phyloP scores from a whole-genome alignment of 2,797 vertebrate genomes.

The Myoxocephalus aenaeus region DNA sequence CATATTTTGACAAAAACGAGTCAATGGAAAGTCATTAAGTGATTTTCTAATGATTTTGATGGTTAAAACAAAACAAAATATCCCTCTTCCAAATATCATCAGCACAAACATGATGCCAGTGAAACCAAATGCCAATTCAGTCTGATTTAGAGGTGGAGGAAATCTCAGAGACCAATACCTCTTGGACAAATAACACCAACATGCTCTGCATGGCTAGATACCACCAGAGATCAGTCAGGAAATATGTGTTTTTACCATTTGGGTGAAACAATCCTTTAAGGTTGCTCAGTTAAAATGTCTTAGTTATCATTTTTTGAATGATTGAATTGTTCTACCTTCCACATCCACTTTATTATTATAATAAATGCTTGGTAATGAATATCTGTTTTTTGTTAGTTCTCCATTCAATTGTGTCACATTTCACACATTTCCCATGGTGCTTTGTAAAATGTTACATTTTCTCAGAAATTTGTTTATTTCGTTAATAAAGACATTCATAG shows the following conservation, averaged over 20 bases:
- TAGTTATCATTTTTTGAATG: background rate
- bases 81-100: background rate
- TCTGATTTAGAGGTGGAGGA: background rate
- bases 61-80: background rate
- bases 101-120: background rate
- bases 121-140: background rate
- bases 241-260: background rate
- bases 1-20: too few relatives aligned
- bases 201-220: background rate
- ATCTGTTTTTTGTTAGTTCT: background rate
- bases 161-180: too few relatives aligned
- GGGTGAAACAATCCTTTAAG: background rate
- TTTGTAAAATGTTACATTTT: constrained; percentile 2
- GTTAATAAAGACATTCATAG: background rate
- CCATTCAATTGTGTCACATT: background rate
- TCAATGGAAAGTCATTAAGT: background rate
- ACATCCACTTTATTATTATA: background rate
- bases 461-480: background rate
- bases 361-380: background rate
- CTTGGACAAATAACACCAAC: background rate
- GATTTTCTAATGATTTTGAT: background rate
- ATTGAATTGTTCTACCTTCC: background rate
- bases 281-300: background rate
- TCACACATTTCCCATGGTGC: background rate
- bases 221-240: background rate